phyloP scores from a whole-genome alignment of 2,888 invertebrate genomes.

The Reticulitermes lucifugus region DNA sequence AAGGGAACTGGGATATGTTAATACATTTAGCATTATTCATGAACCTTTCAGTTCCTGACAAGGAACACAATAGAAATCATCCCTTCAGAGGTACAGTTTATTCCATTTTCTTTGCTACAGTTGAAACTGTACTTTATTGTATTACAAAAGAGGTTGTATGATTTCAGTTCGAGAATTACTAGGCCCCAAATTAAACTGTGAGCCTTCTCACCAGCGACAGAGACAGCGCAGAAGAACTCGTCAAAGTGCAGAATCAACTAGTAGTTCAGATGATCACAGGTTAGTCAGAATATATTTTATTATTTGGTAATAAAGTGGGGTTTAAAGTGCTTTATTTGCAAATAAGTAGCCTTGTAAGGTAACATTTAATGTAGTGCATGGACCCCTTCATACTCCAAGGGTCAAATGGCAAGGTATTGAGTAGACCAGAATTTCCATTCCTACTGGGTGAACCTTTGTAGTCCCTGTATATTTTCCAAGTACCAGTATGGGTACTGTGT shows the following conservation, averaged over 20 bases:
- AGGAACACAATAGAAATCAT: too few species aligned
- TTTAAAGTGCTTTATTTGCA: too few species aligned
- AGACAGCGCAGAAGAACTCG: neutral
- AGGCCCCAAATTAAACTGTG: neutral
- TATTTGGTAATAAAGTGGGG: neutral
- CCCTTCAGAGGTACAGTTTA: neutral
- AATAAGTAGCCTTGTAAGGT: too few species aligned
- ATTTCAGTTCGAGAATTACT: slow-evolving; percentile 30
- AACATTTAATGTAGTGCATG: too few species aligned
- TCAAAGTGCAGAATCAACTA: neutral
- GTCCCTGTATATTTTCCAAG: too few species aligned
- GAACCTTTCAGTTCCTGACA: too few species aligned
- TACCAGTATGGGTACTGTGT: too few species aligned
- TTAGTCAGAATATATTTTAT: neutral
- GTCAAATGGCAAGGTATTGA: too few species aligned
- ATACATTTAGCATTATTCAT: neutral
- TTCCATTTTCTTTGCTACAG: neutral
- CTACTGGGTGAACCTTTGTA: too few species aligned
- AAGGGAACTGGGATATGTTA: neutral
- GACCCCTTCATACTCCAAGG: too few species aligned
- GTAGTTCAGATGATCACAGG: neutral
- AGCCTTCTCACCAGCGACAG: neutral
- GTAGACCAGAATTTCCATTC: too few species aligned
- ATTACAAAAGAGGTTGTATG: neutral
- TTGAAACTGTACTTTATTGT: neutral